Evolutionary conservation across 1,140 invertebrate species (phyloP).

Genomic region (Drosophila jambulina): DNA sequence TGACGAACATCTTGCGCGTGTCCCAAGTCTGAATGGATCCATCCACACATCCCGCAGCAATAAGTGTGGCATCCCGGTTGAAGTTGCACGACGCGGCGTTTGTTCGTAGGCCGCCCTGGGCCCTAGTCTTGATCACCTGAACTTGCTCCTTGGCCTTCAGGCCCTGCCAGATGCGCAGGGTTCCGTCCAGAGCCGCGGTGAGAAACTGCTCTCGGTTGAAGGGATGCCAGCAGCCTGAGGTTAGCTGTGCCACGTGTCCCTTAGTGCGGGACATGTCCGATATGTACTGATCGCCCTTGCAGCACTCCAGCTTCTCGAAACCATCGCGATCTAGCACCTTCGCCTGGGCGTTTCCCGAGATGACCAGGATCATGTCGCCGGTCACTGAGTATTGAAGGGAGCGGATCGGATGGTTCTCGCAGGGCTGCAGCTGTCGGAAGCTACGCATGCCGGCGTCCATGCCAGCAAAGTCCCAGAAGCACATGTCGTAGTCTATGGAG

Average conservation of each 20-base stretch:
- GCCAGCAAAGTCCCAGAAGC: slow-evolving; percentile 99
- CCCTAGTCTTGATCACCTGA: slow-evolving; percentile 95
- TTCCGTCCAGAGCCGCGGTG: slow-evolving; percentile 97
- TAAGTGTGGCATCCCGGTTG: slow-evolving; percentile 94
- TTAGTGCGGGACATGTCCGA: slow-evolving; percentile 97
- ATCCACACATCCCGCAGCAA: slow-evolving; percentile 96
- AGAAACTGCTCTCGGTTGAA: slow-evolving; percentile 96
- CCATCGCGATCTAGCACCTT: slow-evolving; percentile 98
- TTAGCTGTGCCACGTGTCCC: slow-evolving; percentile 97
- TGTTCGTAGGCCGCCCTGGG: slow-evolving; percentile 94
- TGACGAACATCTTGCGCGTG: slow-evolving; percentile 93
- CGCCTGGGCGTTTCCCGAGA: slow-evolving; percentile 96
- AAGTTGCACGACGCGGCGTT: slow-evolving; percentile 94
- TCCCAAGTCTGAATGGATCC: slow-evolving; percentile 99
- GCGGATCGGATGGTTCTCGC: slow-evolving; percentile 97
- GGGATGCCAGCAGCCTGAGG: slow-evolving; percentile 97
- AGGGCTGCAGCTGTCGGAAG: slow-evolving; percentile 96
- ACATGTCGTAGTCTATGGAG: slow-evolving; percentile 97
- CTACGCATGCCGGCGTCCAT: slow-evolving; percentile 97
- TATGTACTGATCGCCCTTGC: slow-evolving; percentile 98
- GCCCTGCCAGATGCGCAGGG: slow-evolving; percentile 95
- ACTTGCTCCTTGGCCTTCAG: slow-evolving; percentile 91
- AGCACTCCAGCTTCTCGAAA: slow-evolving; percentile 97
- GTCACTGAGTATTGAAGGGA: slow-evolving; percentile 96
- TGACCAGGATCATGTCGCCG: slow-evolving; percentile 96